Evolutionary conservation across 2,797 vertebrate genomes (phyloP).

Genomic region (Sebastolobus alascanus): DNA sequence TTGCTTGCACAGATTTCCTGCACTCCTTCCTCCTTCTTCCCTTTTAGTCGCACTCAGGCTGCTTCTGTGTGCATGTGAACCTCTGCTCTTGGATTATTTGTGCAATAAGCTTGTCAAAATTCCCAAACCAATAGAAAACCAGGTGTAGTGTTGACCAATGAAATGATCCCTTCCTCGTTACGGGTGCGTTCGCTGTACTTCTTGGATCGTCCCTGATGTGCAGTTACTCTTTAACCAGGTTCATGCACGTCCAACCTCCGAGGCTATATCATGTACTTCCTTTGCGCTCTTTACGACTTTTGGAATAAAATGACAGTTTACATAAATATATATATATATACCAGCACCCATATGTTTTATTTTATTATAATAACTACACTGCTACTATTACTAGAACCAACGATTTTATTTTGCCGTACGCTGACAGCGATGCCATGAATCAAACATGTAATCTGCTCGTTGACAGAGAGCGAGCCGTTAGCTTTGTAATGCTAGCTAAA

Average conservation of each 20-base stretch:
- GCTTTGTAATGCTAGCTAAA: neutral
- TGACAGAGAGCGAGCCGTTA: neutral
- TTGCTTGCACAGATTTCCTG: no score
- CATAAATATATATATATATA: no score
- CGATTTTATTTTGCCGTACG: neutral
- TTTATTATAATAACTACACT: neutral
- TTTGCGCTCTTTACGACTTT: neutral
- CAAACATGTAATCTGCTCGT: neutral
- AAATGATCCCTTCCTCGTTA: neutral
- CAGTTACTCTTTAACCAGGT: neutral
- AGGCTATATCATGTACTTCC: neutral
- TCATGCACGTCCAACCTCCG: neutral
- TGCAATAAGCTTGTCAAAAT: no score
- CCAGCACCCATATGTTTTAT: neutral
- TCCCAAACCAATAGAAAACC: no score
- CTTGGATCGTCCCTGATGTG: neutral
- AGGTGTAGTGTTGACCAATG: no score
- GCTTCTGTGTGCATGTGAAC: no score
- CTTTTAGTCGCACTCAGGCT: no score
- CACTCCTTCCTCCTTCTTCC: no score
- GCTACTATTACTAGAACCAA: neutral
- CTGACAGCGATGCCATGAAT: neutral
- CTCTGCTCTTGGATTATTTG: no score
- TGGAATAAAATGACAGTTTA: neutral
- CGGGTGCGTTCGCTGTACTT: neutral